These are phyloP conservation scores for Diplodus puntazzo DNA, from an alignment of 2,797 vertebrate genomes.

Conservation along the genomic window DNA sequence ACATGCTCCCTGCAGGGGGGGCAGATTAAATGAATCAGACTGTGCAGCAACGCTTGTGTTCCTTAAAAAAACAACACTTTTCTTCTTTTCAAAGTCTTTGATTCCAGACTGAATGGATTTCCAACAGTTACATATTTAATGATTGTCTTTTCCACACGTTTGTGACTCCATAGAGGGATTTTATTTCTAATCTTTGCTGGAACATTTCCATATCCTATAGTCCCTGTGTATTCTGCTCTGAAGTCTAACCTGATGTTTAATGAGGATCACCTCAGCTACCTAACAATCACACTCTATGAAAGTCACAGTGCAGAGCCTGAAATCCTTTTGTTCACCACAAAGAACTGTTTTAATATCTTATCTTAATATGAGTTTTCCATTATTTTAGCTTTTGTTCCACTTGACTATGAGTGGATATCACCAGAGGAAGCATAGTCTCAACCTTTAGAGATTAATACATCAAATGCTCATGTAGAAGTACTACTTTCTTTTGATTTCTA, in stretches of 20 bases:
- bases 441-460: conserved; percentile 20
- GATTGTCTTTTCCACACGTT: conserved; percentile 47
- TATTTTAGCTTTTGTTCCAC: conserved; percentile 54
- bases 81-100: conserved; percentile 63
- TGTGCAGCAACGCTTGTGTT: conserved; percentile 64
- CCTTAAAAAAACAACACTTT: conserved; percentile 35
- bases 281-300: conserved; percentile 43
- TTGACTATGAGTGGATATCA: conserved; percentile 20
- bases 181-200: conserved; percentile 52
- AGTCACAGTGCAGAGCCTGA: conserved; percentile 28
- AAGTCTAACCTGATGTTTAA: conserved; percentile 50
- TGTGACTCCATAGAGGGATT: conserved; percentile 42
- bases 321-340: conserved; percentile 44
- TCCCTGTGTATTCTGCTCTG: conserved; percentile 33
- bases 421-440: conserved; percentile 12
- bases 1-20: conserved; percentile 73
- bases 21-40: conserved; percentile 76
- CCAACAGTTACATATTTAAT: conserved; percentile 63
- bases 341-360: conserved; percentile 42
- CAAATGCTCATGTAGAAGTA: neutral
- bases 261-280: conserved; percentile 40
- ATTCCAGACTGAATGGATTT: conserved; percentile 60
- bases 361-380: conserved; percentile 33
- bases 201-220: conserved; percentile 37
- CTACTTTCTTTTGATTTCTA: conserved; percentile 13